Evolutionary conservation across 2,797 vertebrate genomes (phyloP).

Genomic region (Hippopotamyrus pictus): DNA sequence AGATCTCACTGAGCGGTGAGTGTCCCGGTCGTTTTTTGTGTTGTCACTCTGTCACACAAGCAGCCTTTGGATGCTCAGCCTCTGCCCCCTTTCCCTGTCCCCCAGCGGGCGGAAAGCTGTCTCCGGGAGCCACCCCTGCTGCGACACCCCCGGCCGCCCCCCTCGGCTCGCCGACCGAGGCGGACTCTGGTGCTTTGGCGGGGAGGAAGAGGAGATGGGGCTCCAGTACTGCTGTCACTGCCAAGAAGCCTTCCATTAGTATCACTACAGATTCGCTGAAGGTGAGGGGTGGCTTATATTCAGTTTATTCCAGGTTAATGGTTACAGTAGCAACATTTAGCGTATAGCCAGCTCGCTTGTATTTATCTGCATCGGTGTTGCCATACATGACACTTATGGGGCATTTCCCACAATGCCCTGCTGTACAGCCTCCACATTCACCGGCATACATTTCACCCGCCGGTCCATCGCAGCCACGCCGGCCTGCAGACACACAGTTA

Average conservation of each 20-base stretch:
- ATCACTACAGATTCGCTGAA: slow-evolving; percentile 89
- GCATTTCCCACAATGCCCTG: neutral
- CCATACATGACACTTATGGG: neutral
- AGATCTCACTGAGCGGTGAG: slow-evolving; percentile 84
- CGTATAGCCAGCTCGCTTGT: neutral
- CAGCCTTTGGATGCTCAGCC: neutral
- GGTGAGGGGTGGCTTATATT: slow-evolving; percentile 46
- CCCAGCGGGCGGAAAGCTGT: slow-evolving; percentile 55
- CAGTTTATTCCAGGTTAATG: neutral
- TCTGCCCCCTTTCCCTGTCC: neutral
- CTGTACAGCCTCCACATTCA: neutral
- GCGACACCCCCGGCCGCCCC: slow-evolving; percentile 29
- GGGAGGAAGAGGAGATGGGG: slow-evolving; percentile 85
- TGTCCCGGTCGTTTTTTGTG: slow-evolving; percentile 31
- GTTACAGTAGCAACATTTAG: neutral
- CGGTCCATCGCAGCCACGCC: neutral
- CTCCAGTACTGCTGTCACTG: slow-evolving; percentile 76
- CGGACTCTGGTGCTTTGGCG: slow-evolving; percentile 54
- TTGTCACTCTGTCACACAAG: neutral
- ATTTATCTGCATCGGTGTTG: neutral
- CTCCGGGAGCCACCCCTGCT: slow-evolving; percentile 41
- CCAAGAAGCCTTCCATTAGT: slow-evolving; percentile 87
- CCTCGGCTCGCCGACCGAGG: slow-evolving; percentile 59
- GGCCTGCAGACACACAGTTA: neutral
- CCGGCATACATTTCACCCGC: neutral